Base-by-base conservation (phyloP, 2,113 vertebrate genomes). In the Boleophthalmus pectinirostris region DNA sequence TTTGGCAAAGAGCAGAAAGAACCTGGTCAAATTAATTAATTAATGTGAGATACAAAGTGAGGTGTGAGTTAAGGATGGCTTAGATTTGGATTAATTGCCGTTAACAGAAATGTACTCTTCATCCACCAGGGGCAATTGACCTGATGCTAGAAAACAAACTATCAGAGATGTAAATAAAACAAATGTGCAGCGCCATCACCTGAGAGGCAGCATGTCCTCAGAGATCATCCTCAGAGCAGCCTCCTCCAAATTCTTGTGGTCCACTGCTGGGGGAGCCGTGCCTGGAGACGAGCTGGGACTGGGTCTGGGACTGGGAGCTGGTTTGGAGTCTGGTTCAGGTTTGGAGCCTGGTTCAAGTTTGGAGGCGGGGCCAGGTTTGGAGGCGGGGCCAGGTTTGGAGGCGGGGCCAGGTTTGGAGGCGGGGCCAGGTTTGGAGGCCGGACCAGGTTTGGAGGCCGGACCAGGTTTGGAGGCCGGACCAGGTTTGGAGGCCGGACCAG, bases 181-280 rank as follows among this genome's bases (percentile, higher is more conserved):
- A 43, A 6, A 43, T 43, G 38, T 43, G 38, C 10, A 43, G 38
- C 10, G 38, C 9, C 35, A 0, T 77, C 3, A 92, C 91, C 67
- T 89, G 54, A 94, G 88, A 0, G 93, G 93, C 65, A 94, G 87
- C 93, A 94, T 94, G 87, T 94, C 93, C 66, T 93, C 93, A 0
- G 93, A 89, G 1, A 94, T 89, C 92, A 94, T 93, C 61, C 84
- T 90, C 77, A 94, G 58, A 0, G 91, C 80, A 2, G 90, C 91
- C n/a, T 88, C 79, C 0, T 66, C 78, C 35, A 93, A 79, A 69
- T 15, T 81, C 68, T 92, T 93, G 75, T 90, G 92, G 10, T 85
- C 79, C 23, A 70, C 25, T 7, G 68, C 63, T 0, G 67, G 25
- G 54, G 64, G 35, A 46, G 75, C 16, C 14, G 72, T 20, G 0